Base-by-base conservation (phyloP, 2,888 invertebrate species). In the Macaria notata region DNA sequence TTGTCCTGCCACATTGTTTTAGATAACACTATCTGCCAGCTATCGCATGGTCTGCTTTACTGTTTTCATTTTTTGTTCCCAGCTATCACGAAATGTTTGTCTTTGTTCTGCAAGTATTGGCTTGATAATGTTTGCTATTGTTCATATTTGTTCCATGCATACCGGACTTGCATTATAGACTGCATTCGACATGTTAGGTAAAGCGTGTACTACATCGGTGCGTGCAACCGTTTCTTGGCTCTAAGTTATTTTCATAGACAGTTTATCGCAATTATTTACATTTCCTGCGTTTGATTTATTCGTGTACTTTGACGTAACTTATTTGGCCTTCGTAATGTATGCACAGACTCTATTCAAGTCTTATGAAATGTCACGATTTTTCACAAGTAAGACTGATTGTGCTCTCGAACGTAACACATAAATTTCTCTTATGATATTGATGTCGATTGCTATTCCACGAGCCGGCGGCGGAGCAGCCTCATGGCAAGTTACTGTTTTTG, bases 401-500 rank as follows among this genome's bases (percentile, higher is more conserved):
- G 3, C 33, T 4, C 44, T 29, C 44, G 33, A 50, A 42, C 38
- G 49, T 54, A 61, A 50, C 53, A 51, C 46, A 52, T 56, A 43
- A 56, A 44, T 49, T 49, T 57, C 46, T 52, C 46, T 19, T 48
- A 52, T 19, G 19, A 45, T 43, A 52, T 19, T 39, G 8, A 48
- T 46, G 31, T 29, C 46, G 49, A 59, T 60, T 61, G 49, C 61
- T 49, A 62, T 55, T 59, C 54, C 46, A 51, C 50, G 45, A 59
- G 49, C 46, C 57, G 50, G 44, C 52, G 44, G 59, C 49, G 51
- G 49, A 61, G 48, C 50, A 56, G 46, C 49, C 49, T 57, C 56
- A 58, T 62, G 58, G 49, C 77, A 76, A 68, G 69, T 73, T 76
- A 70, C 83, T 76, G 75, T 74, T 79, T 87, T 86, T 86, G 88